Evolutionary conservation across 2,797 vertebrate species (phyloP), one percentile per base, ranked within the genome.

Genomic region (Sparus aurata): DNA sequence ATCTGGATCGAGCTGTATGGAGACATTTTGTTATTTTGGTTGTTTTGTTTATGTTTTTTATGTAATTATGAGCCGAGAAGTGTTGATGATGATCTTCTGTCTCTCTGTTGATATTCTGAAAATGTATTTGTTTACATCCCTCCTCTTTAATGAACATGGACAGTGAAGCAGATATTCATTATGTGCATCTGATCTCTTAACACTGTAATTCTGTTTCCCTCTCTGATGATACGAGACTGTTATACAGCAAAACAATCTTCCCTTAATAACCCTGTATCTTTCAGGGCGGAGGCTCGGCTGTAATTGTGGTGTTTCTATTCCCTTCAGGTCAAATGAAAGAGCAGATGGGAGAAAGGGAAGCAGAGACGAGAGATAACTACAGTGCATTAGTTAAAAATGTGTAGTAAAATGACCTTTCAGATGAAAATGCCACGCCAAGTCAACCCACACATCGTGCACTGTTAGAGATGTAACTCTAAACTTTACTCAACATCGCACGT

Each of bases 381-480:
- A 45, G 1, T 68, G 27, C 13, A 54, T 50, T 52, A 60, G 67
- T 57, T 52, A 15, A 59, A 34, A 81, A 45, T 78, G 53, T 49
- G 3, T 41, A 57, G 53, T 69, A 74, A 57, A 77, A 67, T 80
- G 45, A 80, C 77, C 77, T 71, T 80, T 84, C 13, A 38, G 41
- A 49, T 73, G 69, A 79, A 83, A 82, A 84, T 73, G 38, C 16
- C 65, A 71, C 3, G 23, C 69, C 69, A 64, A 54, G 57, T n/a
- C 69, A 65, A 8, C 20, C 46, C 0, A 54, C 47, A 20, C 13
- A 12, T 55, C 71, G 12, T 60, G 30, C 49, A 43, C 38, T 2
- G 0, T 50, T 16, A 3, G 11, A 45, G 5, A 53, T 6, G n/a
- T 62, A 27, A 50, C 23, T 34, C 43, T 57, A 38, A 17, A 25